Percentiles rank a stretch among this genome's conserved stretches.
Evolutionary conservation across 2,888 invertebrate genomes (phyloP).

Genomic region (Erebia ligea): DNA sequence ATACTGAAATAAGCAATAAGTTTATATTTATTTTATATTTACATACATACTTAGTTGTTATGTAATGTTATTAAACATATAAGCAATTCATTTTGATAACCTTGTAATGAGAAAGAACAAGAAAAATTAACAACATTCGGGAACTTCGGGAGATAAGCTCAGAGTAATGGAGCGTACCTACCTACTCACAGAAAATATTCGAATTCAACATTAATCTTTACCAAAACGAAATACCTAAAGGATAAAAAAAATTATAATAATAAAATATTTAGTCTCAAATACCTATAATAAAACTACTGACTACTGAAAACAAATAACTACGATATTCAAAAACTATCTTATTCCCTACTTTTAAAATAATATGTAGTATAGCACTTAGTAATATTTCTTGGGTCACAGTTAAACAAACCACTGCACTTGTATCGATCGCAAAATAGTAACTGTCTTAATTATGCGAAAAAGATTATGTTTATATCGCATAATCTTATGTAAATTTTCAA

Average conservation of each 20-base stretch:
- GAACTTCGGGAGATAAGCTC: conserved; percentile 7
- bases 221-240: neutral
- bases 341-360: neutral
- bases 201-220: neutral
- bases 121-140: conserved; percentile 7
- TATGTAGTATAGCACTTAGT: neutral
- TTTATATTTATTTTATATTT: neutral
- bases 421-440: conserved; percentile 49
- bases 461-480: conserved; percentile 62
- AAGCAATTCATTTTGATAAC: conserved; percentile 11
- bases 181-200: neutral
- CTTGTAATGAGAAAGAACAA: conserved; percentile 8
- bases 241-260: neutral
- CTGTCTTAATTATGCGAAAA: conserved; percentile 54
- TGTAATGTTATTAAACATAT: conserved; percentile 1
- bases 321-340: neutral
- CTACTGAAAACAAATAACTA: neutral
- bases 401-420: conserved; percentile 35
- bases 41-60: neutral
- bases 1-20: neutral
- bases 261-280: neutral
- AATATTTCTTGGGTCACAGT: neutral
- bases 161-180: neutral
- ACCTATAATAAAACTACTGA: no score
- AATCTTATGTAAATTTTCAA: conserved; percentile 74